A percentile compares a stretch with the other conserved stretches of the same genome.
Evolutionary conservation across 1,140 invertebrate genomes (phyloP).

Genomic region (Drosophila carrolli): DNA sequence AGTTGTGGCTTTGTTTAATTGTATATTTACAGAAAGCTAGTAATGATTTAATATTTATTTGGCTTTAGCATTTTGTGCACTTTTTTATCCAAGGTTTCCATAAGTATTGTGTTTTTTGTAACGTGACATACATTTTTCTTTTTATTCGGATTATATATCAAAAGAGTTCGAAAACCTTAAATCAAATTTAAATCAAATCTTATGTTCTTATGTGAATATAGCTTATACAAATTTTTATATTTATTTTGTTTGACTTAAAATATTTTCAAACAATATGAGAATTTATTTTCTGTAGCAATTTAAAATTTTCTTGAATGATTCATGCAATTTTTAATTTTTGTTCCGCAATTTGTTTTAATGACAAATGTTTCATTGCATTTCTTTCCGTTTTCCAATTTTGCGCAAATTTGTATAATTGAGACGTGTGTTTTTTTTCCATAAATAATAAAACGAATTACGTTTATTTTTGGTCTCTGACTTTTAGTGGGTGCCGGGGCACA

Average conservation of each 20-base stretch:
- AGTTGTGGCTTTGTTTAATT: slow-evolving; percentile 10
- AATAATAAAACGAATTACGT: slow-evolving; percentile 28
- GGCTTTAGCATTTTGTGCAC: slow-evolving; percentile 1
- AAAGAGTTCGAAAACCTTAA: too few relatives aligned
- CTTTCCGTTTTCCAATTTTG: slow-evolving; percentile 2
- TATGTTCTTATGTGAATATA: too few relatives aligned
- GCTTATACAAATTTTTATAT: too few relatives aligned
- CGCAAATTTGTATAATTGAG: slow-evolving; percentile 12
- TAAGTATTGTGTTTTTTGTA: too few relatives aligned
- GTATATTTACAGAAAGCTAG: slow-evolving; percentile 16
- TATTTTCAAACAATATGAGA: neutral
- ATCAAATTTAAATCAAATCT: too few relatives aligned
- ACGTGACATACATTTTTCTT: too few relatives aligned
- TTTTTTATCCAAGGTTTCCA: neutral
- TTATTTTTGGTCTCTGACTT: slow-evolving; percentile 23
- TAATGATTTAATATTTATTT: slow-evolving; percentile 33
- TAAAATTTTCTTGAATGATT: neutral
- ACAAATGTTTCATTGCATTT: slow-evolving; percentile 12
- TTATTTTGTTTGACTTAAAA: neutral
- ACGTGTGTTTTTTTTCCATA: slow-evolving; percentile 21
- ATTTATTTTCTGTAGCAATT: neutral
- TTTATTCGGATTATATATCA: too few relatives aligned
- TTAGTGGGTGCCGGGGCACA: slow-evolving; percentile 25
- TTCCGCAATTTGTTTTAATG: slow-evolving; percentile 12
- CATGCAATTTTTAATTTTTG: slow-evolving; percentile 4